A percentile compares a stretch with the other conserved stretches of the same genome.
phyloP scores from a whole-genome alignment of 2,797 vertebrate species.

The Catharus ustulatus region DNA sequence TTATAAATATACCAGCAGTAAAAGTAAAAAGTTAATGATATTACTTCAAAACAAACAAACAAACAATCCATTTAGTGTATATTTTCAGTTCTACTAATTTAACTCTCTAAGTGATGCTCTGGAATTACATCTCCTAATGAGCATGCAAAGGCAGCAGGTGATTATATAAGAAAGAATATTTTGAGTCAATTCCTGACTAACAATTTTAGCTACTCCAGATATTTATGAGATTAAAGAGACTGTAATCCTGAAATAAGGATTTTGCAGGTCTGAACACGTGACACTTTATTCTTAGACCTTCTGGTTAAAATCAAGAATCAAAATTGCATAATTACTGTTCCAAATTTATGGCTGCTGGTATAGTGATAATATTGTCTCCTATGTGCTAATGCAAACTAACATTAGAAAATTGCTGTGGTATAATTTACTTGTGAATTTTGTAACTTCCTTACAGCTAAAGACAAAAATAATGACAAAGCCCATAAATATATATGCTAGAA shows the following conservation, averaged over 20 bases:
- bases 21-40: not conserved
- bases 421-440: not conserved
- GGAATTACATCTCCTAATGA: not conserved
- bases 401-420: not conserved
- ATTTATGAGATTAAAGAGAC: not conserved
- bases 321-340: constrained; percentile 50
- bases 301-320: constrained; percentile 24
- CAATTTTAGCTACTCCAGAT: not conserved
- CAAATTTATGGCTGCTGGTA: constrained; percentile 28
- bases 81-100: not conserved
- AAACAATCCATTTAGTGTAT: not conserved
- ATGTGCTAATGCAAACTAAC: constrained; percentile 1
- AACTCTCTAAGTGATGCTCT: not conserved
- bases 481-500: not conserved
- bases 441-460: not conserved
- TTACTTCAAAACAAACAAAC: not conserved
- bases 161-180: not conserved
- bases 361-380: constrained; percentile 5
- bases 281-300: constrained; percentile 18
- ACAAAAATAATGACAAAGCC: not conserved
- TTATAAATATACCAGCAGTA: not conserved
- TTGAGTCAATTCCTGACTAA: not conserved
- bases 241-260: constrained; percentile 7
- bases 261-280: not conserved
- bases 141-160: not conserved